These are phyloP conservation scores for Rhadina sibilatrix DNA, from an alignment of 2,113 vertebrate genomes.

Conservation along the genomic window DNA sequence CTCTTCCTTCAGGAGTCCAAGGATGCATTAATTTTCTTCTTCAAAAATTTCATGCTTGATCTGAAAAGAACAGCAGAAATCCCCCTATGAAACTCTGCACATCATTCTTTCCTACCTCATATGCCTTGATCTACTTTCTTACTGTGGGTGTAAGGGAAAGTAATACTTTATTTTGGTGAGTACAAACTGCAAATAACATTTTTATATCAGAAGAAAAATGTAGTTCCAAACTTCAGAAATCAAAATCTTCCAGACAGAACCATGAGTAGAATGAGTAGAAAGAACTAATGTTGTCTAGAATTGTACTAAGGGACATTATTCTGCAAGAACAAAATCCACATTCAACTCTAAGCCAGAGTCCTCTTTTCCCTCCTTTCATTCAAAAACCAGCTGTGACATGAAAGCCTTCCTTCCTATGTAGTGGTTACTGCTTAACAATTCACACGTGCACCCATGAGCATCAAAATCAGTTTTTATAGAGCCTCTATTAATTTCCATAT, in stretches of 20 bases:
- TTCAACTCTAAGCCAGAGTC: not conserved
- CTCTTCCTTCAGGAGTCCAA: slow-evolving; percentile 27
- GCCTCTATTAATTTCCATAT: not conserved
- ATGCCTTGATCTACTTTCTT: not conserved
- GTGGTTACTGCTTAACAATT: not conserved
- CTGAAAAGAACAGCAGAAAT: slow-evolving; percentile 18
- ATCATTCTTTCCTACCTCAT: not conserved
- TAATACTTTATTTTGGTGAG: not conserved
- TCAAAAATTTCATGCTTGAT: slow-evolving; percentile 11
- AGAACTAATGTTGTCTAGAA: not conserved
- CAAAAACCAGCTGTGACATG: not conserved
- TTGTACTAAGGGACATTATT: not conserved
- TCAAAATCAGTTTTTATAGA: not conserved
- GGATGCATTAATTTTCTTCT: not conserved
- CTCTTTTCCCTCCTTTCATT: not conserved
- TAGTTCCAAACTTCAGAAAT: not conserved
- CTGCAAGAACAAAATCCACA: not conserved
- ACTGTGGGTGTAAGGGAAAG: not conserved
- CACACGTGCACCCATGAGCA: not conserved
- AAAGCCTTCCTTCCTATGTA: not conserved
- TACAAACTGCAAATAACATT: not conserved
- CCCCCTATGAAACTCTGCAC: not conserved
- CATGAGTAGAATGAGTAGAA: not conserved
- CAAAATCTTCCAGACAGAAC: not conserved
- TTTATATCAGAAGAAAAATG: not conserved